Conservation (phyloP, 2,888 invertebrate genomes). For the Mantis religiosa region DNA sequence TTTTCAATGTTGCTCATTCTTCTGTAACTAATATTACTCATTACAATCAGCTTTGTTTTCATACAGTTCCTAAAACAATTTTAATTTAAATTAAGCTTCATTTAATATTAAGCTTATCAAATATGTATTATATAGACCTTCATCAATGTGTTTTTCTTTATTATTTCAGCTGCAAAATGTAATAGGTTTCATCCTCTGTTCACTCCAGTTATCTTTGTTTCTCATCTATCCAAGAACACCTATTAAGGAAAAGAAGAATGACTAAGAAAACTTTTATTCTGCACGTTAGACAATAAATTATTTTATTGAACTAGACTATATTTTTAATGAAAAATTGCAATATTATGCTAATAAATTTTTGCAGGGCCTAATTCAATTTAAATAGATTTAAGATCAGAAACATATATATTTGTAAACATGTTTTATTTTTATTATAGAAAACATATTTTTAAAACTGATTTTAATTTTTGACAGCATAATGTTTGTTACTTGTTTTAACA, state of each 20-base stretch:
- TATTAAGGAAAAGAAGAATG: slow-evolving; percentile 12
- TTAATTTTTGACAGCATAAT: neutral
- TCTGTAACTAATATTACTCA: no score
- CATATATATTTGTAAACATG: neutral
- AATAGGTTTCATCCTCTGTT: slow-evolving; percentile 58
- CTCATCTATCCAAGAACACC: slow-evolving; percentile 58
- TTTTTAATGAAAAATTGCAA: neutral
- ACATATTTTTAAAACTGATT: neutral
- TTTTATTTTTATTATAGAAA: neutral
- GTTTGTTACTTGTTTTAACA: neutral
- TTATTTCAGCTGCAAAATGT: slow-evolving; percentile 66
- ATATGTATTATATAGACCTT: no score
- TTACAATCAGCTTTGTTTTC: no score
- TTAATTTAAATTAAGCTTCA: no score
- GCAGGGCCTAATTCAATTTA: neutral
- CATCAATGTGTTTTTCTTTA: neutral
- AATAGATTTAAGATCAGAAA: neutral
- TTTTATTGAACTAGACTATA: neutral
- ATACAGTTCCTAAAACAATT: no score
- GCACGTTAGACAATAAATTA: neutral
- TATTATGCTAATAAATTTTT: neutral
- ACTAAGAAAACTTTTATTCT: neutral
- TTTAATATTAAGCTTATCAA: no score
- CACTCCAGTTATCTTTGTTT: slow-evolving; percentile 63
- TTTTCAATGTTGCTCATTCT: no score